Conservation (phyloP, 2,888 invertebrate species). For the Eutolmus rufibarbis region DNA sequence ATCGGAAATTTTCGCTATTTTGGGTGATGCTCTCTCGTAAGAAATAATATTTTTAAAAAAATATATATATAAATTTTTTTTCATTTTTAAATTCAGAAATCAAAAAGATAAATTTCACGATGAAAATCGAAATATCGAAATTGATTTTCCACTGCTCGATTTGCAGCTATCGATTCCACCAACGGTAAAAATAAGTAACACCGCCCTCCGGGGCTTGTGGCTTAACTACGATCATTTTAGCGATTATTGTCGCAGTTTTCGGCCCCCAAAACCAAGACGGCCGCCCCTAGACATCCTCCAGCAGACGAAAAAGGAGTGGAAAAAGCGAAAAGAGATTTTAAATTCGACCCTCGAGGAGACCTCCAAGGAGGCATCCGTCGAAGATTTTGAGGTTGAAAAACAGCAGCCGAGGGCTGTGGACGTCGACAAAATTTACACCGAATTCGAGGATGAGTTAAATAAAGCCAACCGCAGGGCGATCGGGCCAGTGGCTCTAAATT, state of each 20-base stretch:
- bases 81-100: constrained; percentile 22
- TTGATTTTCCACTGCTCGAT: constrained; percentile 62
- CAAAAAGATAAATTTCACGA: constrained; percentile 49
- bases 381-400: constrained; percentile 54
- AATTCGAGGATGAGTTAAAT: constrained; percentile 60
- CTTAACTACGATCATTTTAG: constrained; percentile 67
- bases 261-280: constrained; percentile 53
- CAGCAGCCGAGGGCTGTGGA: constrained; percentile 56
- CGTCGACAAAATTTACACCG: constrained; percentile 61
- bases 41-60: not conserved
- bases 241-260: constrained; percentile 62
- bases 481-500: constrained; percentile 58
- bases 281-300: constrained; percentile 55
- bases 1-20: constrained; percentile 59
- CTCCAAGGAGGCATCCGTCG: constrained; percentile 51
- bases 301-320: constrained; percentile 62
- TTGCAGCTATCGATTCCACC: constrained; percentile 63
- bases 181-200: constrained; percentile 60
- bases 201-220: constrained; percentile 65
- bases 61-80: no score
- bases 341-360: constrained; percentile 60
- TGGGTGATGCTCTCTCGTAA: constrained; percentile 59
- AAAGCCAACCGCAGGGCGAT: constrained; percentile 56
- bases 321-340: constrained; percentile 61
- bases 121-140: constrained; percentile 43